These are phyloP conservation scores for Megaceryle torquata DNA, from an alignment of 2,113 vertebrate genomes.

Conservation along the genomic window DNA sequence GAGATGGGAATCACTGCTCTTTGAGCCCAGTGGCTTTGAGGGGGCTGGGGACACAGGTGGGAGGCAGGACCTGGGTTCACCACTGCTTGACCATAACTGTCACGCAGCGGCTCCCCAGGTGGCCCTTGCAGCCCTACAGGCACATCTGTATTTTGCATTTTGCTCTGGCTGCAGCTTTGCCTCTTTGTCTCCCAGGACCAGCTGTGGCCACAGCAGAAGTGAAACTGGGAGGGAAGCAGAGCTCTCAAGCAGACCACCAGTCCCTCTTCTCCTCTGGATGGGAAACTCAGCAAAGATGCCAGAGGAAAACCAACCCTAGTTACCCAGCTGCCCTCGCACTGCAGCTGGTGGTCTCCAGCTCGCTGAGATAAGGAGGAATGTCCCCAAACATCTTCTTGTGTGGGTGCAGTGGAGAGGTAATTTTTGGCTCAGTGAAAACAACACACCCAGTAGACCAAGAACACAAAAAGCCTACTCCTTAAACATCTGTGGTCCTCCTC, in stretches of 20 bases:
- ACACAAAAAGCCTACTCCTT: not conserved
- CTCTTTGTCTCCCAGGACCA: not conserved
- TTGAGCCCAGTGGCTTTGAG: not conserved
- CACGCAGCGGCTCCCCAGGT: rapidly evolving
- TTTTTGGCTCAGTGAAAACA: not conserved
- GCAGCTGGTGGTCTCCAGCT: not conserved
- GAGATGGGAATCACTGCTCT: not conserved
- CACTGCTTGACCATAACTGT: rapidly evolving
- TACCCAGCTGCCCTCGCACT: rapidly evolving
- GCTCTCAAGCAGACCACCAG: not conserved
- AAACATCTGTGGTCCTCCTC: not conserved
- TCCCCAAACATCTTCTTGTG: not conserved
- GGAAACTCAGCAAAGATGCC: not conserved
- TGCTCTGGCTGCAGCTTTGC: not conserved
- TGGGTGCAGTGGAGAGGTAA: not conserved
- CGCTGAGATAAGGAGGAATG: not conserved
- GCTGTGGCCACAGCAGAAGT: not conserved
- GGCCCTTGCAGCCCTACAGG: rapidly evolving
- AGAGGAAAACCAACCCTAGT: rapidly evolving
- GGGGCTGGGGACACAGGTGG: not conserved
- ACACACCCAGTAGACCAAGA: not conserved
- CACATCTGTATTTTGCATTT: not conserved
- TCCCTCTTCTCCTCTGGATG: not conserved
- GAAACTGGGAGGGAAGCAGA: not conserved
- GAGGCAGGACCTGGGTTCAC: not conserved